Percentiles rank a stretch among this genome's conserved stretches.
These are phyloP conservation scores for Bucco capensis DNA, from an alignment of 2,113 vertebrate genomes.

Conservation along the genomic window DNA sequence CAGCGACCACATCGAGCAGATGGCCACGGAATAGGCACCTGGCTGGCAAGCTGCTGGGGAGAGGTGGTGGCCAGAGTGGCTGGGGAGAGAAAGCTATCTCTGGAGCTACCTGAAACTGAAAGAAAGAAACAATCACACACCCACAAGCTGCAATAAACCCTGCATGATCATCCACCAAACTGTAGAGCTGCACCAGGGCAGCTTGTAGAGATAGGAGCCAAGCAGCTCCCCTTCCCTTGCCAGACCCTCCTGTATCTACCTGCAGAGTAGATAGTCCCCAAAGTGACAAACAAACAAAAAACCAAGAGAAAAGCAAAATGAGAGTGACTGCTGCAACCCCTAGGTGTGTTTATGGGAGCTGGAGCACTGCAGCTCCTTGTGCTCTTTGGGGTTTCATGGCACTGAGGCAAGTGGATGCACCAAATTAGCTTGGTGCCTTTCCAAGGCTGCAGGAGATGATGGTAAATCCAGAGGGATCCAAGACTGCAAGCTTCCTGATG, in stretches of 20 bases:
- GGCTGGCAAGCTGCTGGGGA: accelerated
- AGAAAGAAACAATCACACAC: not conserved
- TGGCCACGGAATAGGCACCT: constrained; percentile 77
- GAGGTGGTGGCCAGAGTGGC: not conserved
- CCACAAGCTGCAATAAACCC: constrained; percentile 51
- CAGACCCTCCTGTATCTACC: not conserved
- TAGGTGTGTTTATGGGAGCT: not conserved
- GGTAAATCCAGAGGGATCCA: not conserved
- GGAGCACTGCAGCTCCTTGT: not conserved
- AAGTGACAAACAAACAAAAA: not conserved
- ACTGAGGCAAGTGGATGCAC: accelerated
- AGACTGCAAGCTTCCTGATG: not conserved
- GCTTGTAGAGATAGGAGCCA: constrained; percentile 48
- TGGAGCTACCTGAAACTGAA: not conserved
- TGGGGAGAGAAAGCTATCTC: not conserved
- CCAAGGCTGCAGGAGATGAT: accelerated
- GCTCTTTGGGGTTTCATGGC: not conserved
- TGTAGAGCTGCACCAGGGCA: constrained; percentile 1
- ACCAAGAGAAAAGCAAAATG: not conserved
- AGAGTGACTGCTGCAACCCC: not conserved
- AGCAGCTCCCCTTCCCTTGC: not conserved
- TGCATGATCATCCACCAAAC: constrained; percentile 62
- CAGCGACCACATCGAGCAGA: constrained; percentile 92
- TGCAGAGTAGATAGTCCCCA: not conserved
- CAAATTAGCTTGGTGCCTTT: not conserved